Percentiles rank a stretch among this genome's conserved stretches.
Conservation (phyloP, 2,797 vertebrate species). For the Enteromius anoplus region DNA sequence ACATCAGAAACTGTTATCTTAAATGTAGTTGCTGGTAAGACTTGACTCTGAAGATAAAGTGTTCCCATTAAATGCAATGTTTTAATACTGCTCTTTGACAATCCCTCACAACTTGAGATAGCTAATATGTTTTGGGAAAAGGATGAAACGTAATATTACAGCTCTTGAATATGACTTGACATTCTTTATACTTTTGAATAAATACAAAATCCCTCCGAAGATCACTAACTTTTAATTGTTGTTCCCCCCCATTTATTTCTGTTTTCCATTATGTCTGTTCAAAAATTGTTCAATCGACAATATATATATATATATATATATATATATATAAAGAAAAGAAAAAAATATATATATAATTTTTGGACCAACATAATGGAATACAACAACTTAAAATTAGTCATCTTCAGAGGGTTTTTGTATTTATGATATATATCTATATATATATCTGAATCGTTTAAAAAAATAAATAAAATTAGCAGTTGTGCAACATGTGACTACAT, state of each 20-base stretch:
- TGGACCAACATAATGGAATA: no score
- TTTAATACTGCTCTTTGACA: constrained; percentile 26
- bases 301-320: no score
- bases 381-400: no score
- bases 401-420: no score
- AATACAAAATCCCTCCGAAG: background rate
- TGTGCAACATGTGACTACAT: background rate
- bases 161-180: background rate
- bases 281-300: no score
- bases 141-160: constrained; percentile 11
- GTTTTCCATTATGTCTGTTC: background rate
- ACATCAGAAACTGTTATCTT: constrained; percentile 19
- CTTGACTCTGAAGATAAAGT: constrained; percentile 10
- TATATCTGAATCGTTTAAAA: no score
- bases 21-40: constrained; percentile 6
- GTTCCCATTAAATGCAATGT: background rate
- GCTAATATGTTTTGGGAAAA: constrained; percentile 27
- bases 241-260: background rate
- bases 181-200: background rate
- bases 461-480: background rate
- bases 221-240: background rate
- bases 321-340: no score
- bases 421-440: no score
- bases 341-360: no score
- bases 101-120: constrained; percentile 8